phyloP scores from a whole-genome alignment of 2,888 invertebrate species.

The Pristionchus arcanus region DNA sequence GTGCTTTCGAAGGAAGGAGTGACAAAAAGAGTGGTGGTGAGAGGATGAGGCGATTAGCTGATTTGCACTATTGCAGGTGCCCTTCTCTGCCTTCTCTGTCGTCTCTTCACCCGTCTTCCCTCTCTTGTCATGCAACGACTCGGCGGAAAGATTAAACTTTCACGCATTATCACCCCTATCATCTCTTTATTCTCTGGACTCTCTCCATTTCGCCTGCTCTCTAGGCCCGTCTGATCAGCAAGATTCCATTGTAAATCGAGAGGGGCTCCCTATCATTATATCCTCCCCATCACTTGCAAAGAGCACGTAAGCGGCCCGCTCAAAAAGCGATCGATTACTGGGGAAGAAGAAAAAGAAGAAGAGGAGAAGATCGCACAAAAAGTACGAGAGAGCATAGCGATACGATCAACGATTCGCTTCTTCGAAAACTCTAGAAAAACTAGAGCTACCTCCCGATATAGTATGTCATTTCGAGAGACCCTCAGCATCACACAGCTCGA shows the following conservation, averaged over 20 bases:
- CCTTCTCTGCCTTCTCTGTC: constrained; percentile 4
- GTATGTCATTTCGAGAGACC: too few relatives aligned
- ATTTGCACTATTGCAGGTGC: constrained; percentile 9
- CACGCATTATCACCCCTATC: not conserved
- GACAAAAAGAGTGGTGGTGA: not conserved
- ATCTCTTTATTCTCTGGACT: not conserved
- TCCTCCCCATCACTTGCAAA: not conserved
- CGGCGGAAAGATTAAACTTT: constrained; percentile 23
- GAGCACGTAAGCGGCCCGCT: not conserved
- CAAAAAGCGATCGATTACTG: not conserved
- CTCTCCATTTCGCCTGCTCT: not conserved
- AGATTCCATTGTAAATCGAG: too few relatives aligned
- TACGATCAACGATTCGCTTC: not conserved
- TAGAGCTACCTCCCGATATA: too few relatives aligned
- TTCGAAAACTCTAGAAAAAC: too few relatives aligned
- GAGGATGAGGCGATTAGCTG: constrained; percentile 15
- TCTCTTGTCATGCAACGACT: not conserved
- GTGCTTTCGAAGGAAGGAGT: not conserved
- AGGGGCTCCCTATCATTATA: too few relatives aligned
- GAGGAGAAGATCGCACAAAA: not conserved
- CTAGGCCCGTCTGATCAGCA: too few relatives aligned
- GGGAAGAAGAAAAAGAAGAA: too few relatives aligned
- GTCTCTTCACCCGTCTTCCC: not conserved
- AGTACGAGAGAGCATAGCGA: not conserved
- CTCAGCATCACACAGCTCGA: not conserved